Base-by-base conservation (phyloP, 2,888 invertebrate genomes). In the Agrilus biguttatus region DNA sequence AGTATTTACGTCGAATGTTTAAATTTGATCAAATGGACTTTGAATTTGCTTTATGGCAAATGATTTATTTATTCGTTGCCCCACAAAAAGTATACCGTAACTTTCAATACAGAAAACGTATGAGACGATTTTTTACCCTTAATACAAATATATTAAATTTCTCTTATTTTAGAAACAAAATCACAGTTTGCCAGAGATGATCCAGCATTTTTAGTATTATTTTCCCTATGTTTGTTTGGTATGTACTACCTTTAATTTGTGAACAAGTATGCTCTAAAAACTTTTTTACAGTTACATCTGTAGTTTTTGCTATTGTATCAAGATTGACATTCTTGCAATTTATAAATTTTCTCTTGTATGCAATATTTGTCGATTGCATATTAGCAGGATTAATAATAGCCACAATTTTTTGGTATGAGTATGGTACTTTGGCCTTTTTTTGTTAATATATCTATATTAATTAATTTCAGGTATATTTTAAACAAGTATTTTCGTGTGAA, bases 41-140 rank as follows among this genome's bases (percentile, higher is more conserved):
- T 70, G 95, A 98, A 64, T 97, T 93, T 71, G 97, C 97, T 0
- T 72, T 86, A n/a, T 98, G 97, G 97, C 97, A 98, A 74, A 96
- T 97, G 91, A 67, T 95, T 0, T 95, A 95, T 64, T 71, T 98
- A 48, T 88, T 98, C 60, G 75, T 87, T 44, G 76, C 92, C 1
- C 97, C 97, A 13, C 95, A 96, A 60, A 95, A 92, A 75, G 93
- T 98, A 33, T 93, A 93, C 63, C 78, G 93, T 62, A 95, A 96
- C 70, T 96, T 95, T 66, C 87, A 92, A 59, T 95, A 95, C 71
- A 81, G 97, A 63, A 97, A 98, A 78, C 89, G 93, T 90, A 72
- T 76, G 83, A 75, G 37, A 35, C 38, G 28, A 7, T 39, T 41
- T 43, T 28, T 2, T 28, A 10, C 10, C 5, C 10, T 28, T 28